A percentile compares a stretch with the other conserved stretches of the same genome.
phyloP scores from a whole-genome alignment of 2,888 invertebrate species.

The Calephelis perditalis region DNA sequence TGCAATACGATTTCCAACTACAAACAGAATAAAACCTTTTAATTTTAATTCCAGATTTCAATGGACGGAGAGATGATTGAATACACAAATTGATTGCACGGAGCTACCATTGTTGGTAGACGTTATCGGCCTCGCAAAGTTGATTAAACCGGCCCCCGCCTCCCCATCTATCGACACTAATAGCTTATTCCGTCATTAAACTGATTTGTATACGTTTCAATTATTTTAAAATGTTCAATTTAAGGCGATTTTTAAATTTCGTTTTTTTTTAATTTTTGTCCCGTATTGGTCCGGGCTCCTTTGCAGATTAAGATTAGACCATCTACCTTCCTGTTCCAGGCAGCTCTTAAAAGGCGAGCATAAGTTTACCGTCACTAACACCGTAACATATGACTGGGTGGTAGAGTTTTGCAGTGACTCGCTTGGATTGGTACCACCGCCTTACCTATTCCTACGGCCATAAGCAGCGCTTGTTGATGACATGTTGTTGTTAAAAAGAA shows the following conservation, averaged over 20 bases:
- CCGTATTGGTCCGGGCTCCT: too few species aligned
- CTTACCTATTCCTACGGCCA: too few species aligned
- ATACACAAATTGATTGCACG: conserved; percentile 56
- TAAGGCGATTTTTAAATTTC: neutral
- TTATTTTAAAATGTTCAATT: conserved; percentile 19
- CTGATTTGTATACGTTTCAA: conserved; percentile 27
- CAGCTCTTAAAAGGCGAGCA: too few species aligned
- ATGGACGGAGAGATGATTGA: conserved; percentile 45
- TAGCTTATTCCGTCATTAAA: conserved; percentile 27
- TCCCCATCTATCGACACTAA: conserved; percentile 17
- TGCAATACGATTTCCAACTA: conserved; percentile 25
- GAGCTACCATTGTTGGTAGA: conserved; percentile 43
- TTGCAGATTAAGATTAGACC: too few species aligned
- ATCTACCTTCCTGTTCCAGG: too few species aligned
- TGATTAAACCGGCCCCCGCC: conserved; percentile 45
- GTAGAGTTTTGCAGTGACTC: too few species aligned
- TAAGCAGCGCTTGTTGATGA: too few species aligned
- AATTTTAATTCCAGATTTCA: conserved; percentile 35
- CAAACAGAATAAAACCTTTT: conserved; percentile 26
- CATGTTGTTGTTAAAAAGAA: too few species aligned
- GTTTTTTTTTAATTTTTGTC: too few species aligned
- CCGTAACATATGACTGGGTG: too few species aligned
- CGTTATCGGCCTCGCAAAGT: conserved; percentile 41
- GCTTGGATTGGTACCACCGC: too few species aligned
- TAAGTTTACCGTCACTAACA: too few species aligned